Percentiles rank a stretch among this genome's conserved stretches.
Conservation (phyloP, 2,113 vertebrate species). For the Alexandromys fortis region DNA sequence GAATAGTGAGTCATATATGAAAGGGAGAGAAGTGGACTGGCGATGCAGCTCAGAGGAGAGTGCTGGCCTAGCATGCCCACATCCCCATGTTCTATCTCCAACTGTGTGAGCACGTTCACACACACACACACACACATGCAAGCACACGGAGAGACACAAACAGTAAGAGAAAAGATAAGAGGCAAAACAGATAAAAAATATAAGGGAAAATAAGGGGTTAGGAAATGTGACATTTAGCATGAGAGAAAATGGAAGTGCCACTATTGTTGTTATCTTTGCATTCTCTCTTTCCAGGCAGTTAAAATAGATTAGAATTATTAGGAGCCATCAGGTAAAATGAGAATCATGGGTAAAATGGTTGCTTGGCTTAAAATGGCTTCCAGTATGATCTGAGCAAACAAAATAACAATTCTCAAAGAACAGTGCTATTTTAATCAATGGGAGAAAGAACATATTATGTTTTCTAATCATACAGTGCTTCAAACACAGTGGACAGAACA, state of each 20-base stretch:
- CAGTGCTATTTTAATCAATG: constrained; percentile 19
- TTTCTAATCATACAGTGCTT: constrained; percentile 8
- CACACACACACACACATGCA: background rate
- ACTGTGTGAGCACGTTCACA: too few relatives aligned
- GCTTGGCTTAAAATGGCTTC: background rate
- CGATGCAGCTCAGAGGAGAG: background rate
- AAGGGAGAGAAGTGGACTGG: background rate
- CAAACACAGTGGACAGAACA: constrained; percentile 31
- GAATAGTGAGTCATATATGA: background rate
- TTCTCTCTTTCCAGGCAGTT: background rate
- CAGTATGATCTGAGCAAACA: background rate
- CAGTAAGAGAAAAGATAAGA: too few relatives aligned
- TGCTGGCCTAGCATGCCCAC: background rate
- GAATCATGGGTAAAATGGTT: background rate
- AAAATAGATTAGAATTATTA: background rate
- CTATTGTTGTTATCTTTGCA: background rate
- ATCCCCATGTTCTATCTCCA: background rate
- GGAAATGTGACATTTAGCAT: background rate
- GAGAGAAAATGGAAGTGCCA: background rate
- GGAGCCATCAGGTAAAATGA: background rate
- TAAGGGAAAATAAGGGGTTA: background rate
- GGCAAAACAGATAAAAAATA: background rate
- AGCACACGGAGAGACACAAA: background rate
- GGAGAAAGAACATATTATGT: background rate
- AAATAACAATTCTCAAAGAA: constrained; percentile 3